phyloP scores from a whole-genome alignment of 2,888 invertebrate species.

The Marasmarcha lunaedactyla region DNA sequence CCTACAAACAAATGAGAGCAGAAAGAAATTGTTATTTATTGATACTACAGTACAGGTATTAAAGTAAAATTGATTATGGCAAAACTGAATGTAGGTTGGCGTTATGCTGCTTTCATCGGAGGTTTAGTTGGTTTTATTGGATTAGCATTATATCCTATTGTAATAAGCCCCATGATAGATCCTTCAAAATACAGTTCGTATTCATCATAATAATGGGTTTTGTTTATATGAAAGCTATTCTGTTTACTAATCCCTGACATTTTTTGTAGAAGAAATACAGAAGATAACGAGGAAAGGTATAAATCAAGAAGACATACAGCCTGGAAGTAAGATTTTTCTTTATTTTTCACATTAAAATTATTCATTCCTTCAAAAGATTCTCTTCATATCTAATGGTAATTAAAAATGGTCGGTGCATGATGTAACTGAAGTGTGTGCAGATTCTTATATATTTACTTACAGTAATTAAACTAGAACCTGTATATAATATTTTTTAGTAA shows the following conservation, averaged over 20 bases:
- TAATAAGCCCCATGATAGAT: slow-evolving; percentile 73
- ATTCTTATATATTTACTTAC: too few species aligned
- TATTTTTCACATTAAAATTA: too few species aligned
- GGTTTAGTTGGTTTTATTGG: slow-evolving; percentile 68
- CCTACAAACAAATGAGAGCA: too few species aligned
- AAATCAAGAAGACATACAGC: slow-evolving; percentile 71
- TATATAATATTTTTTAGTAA: too few species aligned
- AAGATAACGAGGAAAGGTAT: slow-evolving; percentile 58
- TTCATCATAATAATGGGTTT: background rate
- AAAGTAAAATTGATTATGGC: too few species aligned
- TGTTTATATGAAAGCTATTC: slow-evolving; percentile 7
- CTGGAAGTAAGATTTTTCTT: slow-evolving; percentile 64
- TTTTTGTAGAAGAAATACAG: slow-evolving; percentile 64
- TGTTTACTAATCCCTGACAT: slow-evolving; percentile 6
- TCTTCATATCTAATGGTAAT: too few species aligned
- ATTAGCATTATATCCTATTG: slow-evolving; percentile 68
- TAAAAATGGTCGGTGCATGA: too few species aligned
- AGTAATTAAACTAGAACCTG: too few species aligned
- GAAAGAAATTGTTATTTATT: too few species aligned
- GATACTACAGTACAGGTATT: too few species aligned
- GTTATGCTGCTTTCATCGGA: slow-evolving; percentile 60
- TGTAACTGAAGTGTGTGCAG: too few species aligned
- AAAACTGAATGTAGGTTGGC: slow-evolving; percentile 53
- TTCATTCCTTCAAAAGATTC: too few species aligned
- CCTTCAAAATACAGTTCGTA: slow-evolving; percentile 74